Evolutionary conservation across 2,113 vertebrate species (phyloP).

Genomic region (Phylloscopus trochilus): DNA sequence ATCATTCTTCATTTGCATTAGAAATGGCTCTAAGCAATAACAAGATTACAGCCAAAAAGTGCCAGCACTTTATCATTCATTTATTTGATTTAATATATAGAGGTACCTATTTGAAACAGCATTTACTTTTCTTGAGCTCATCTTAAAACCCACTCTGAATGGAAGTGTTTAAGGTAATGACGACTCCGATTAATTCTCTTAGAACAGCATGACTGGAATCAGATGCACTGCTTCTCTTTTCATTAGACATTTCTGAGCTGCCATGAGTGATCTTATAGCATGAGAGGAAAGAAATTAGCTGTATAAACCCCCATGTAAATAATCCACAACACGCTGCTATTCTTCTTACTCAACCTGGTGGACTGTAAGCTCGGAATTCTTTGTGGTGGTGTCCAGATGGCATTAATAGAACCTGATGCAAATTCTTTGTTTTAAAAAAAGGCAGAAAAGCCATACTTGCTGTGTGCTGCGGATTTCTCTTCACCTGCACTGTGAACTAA

Average conservation of each 20-base stretch:
- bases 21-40: slow-evolving; percentile 63
- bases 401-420: background rate
- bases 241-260: slow-evolving; percentile 20
- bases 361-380: background rate
- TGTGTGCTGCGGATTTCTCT: background rate
- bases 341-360: background rate
- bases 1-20: slow-evolving; percentile 60
- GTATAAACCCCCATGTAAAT: background rate
- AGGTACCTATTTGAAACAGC: slow-evolving; percentile 57
- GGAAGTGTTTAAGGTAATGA: slow-evolving; percentile 58
- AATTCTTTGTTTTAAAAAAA: background rate
- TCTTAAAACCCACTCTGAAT: slow-evolving; percentile 49
- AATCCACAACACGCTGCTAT: background rate
- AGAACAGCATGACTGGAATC: slow-evolving; percentile 19
- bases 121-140: slow-evolving; percentile 63
- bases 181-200: slow-evolving; percentile 36
- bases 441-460: background rate
- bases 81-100: slow-evolving; percentile 68
- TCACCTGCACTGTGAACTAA: background rate
- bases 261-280: background rate
- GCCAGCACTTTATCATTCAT: slow-evolving; percentile 53
- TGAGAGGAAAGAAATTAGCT: background rate
- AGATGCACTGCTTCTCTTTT: slow-evolving; percentile 34
- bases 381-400: background rate
- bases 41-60: slow-evolving; percentile 55